Percentiles rank a stretch among this genome's conserved stretches.
Evolutionary conservation across 2,888 invertebrate species (phyloP).

Genomic region (Ischnus inquisitorius): DNA sequence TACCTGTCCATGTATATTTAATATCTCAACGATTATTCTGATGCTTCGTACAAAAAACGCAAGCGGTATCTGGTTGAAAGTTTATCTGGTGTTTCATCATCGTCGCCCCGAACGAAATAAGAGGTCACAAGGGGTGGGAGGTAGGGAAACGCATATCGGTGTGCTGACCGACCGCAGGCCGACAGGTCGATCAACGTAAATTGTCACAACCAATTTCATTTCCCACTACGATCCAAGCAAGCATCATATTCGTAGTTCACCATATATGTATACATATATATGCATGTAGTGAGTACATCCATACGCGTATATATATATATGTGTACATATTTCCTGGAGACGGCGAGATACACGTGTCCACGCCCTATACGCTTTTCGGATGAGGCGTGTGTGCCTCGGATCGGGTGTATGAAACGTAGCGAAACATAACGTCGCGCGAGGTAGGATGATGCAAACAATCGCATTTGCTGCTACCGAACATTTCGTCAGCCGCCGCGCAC

Average conservation of each 20-base stretch:
- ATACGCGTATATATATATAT: neutral
- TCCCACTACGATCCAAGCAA: slow-evolving; percentile 42
- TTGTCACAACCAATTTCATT: slow-evolving; percentile 57
- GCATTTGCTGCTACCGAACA: neutral
- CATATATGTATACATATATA: neutral
- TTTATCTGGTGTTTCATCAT: slow-evolving; percentile 35
- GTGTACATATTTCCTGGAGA: neutral
- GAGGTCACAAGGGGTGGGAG: neutral
- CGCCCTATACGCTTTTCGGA: slow-evolving; percentile 21
- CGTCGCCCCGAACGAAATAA: neutral
- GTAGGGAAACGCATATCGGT: neutral
- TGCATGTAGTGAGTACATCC: neutral
- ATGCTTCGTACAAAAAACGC: neutral
- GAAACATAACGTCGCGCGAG: slow-evolving; percentile 22
- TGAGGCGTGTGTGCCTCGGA: neutral
- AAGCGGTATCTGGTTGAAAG: slow-evolving; percentile 22
- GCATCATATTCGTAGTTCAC: slow-evolving; percentile 11
- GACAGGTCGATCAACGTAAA: slow-evolving; percentile 53
- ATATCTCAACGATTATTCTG: neutral
- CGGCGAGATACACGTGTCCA: slow-evolving; percentile 42
- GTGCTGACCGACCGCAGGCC: neutral
- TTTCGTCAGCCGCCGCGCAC: slow-evolving; percentile 59
- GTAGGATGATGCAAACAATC: slow-evolving; percentile 60
- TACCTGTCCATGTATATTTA: neutral
- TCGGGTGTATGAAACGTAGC: slow-evolving; percentile 7